Percentiles rank a stretch among this genome's conserved stretches.
Evolutionary conservation across 1,140 invertebrate genomes (phyloP).

Genomic region (Lycorma delicatula): DNA sequence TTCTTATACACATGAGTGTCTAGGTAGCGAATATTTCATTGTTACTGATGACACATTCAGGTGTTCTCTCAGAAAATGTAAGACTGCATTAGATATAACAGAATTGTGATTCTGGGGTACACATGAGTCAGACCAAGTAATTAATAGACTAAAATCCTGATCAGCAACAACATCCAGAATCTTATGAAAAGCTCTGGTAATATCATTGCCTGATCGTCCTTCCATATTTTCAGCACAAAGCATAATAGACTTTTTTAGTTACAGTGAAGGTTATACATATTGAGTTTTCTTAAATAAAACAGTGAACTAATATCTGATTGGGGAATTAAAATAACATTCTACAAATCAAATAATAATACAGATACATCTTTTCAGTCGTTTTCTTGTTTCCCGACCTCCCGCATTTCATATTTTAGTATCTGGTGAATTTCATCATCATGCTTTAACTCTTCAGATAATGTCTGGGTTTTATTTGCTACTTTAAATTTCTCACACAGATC

Average conservation of each 20-base stretch:
- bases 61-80: constrained; percentile 23
- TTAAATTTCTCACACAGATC: constrained; percentile 10
- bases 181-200: constrained; percentile 27
- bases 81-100: constrained; percentile 24
- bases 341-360: background rate
- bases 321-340: constrained; percentile 13
- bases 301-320: constrained; percentile 2
- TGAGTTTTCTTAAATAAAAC: constrained; percentile 23
- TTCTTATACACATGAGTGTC: constrained; percentile 30
- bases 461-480: constrained; percentile 2
- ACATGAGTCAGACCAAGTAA: constrained; percentile 29
- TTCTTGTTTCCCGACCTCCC: constrained; percentile 6
- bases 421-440: constrained; percentile 1
- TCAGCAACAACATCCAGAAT: constrained; percentile 23
- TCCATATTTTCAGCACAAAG: constrained; percentile 25
- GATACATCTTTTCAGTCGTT: background rate
- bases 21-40: constrained; percentile 31
- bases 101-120: constrained; percentile 30
- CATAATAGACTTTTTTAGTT: constrained; percentile 26
- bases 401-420: constrained; percentile 7
- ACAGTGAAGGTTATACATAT: constrained; percentile 26
- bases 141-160: constrained; percentile 20
- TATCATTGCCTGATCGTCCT: constrained; percentile 27
- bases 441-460: constrained; percentile 1
- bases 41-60: constrained; percentile 20